phyloP scores from a whole-genome alignment of 2,113 vertebrate species.

The Ciconia maguari region DNA sequence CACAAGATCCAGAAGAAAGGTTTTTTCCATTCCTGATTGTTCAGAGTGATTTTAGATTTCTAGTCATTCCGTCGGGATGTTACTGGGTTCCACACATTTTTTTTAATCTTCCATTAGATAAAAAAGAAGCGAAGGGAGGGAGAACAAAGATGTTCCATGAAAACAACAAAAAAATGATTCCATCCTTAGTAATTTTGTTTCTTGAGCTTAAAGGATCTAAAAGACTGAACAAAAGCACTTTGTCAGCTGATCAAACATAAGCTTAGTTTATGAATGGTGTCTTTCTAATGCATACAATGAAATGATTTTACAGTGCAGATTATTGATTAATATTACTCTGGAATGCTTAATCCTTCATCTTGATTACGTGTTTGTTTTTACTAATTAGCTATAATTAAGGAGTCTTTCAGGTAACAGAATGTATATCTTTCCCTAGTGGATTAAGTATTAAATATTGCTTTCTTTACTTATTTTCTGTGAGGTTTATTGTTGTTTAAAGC shows the following conservation, averaged over 20 bases:
- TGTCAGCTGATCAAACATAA: conserved; percentile 2
- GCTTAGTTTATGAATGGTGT: conserved; percentile 14
- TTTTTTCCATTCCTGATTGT: background rate
- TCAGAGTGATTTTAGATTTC: background rate
- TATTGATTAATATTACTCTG: conserved; percentile 18
- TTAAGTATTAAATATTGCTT: background rate
- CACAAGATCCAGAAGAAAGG: background rate
- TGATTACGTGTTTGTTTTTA: conserved; percentile 2
- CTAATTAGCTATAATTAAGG: conserved; percentile 20
- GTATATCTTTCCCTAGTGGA: background rate
- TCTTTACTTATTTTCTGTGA: background rate
- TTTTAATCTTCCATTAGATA: background rate
- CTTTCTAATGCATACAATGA: conserved; percentile 15
- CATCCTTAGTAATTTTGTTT: background rate
- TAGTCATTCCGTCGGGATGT: background rate
- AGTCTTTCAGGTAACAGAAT: conserved; percentile 19
- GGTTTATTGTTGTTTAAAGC: conserved; percentile 27
- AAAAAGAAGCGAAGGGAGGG: background rate
- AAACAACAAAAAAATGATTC: background rate
- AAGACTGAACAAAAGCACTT: background rate
- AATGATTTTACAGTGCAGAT: conserved; percentile 2
- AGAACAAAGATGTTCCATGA: background rate
- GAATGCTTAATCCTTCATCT: conserved; percentile 33
- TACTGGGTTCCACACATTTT: background rate
- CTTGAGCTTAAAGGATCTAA: background rate